A percentile compares a stretch with the other conserved stretches of the same genome.
phyloP scores from a whole-genome alignment of 2,797 vertebrate species.

The Triplophysa yarkandensis region DNA sequence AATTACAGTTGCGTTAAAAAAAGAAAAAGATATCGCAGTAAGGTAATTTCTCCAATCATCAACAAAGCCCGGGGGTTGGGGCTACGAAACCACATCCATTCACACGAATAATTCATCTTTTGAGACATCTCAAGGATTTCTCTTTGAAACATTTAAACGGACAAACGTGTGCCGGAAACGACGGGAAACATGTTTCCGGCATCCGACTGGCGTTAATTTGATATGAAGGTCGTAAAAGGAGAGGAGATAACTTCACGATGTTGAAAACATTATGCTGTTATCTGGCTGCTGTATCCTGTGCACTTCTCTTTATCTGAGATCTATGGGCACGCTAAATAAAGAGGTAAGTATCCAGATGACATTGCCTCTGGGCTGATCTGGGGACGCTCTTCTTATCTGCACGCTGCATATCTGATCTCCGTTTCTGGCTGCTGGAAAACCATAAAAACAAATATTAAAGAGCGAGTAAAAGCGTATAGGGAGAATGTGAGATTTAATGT shows the following conservation, averaged over 20 bases:
- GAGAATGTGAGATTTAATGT: neutral
- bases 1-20: neutral
- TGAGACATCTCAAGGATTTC: conserved; percentile 2
- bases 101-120: neutral
- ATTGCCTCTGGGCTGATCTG: conserved; percentile 50
- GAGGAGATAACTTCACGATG: conserved; percentile 54
- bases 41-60: neutral
- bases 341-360: conserved; percentile 54
- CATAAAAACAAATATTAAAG: conserved; percentile 18
- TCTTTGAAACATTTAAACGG: neutral
- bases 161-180: neutral
- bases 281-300: conserved; percentile 50
- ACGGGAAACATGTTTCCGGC: neutral
- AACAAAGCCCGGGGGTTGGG: neutral
- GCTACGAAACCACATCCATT: neutral
- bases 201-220: conserved; percentile 45
- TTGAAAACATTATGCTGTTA: conserved; percentile 57
- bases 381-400: conserved; percentile 54
- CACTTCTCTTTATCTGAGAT: conserved; percentile 54
- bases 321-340: conserved; percentile 56
- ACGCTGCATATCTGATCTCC: conserved; percentile 52
- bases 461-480: neutral
- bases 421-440: conserved; percentile 37
- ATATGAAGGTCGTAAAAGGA: conserved; percentile 55
- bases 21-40: conserved; percentile 2